phyloP scores from a whole-genome alignment of 2,888 invertebrate genomes.

The Gisinianus flammeolus region DNA sequence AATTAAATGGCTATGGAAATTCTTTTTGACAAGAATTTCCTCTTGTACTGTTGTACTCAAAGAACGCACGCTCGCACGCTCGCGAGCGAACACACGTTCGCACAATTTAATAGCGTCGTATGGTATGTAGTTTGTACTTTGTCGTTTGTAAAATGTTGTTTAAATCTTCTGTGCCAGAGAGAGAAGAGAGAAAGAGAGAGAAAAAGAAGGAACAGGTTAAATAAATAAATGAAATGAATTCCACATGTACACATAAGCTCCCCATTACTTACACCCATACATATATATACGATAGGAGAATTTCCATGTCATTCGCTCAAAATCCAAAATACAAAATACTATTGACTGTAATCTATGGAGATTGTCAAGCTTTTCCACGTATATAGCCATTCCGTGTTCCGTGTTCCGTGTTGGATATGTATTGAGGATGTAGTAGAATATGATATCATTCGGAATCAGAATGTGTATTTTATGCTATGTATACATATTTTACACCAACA shows the following conservation, averaged over 20 bases:
- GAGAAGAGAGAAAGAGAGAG: not conserved
- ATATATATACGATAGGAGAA: no score
- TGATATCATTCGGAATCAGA: no score
- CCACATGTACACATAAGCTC: no score
- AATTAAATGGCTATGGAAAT: conserved; percentile 11
- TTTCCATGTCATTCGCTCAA: no score
- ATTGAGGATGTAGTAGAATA: no score
- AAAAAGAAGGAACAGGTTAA: not conserved
- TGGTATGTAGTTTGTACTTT: not conserved
- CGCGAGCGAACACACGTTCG: not conserved
- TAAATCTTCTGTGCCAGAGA: not conserved
- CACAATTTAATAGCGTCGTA: not conserved
- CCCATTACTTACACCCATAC: not conserved
- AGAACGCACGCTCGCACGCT: not conserved
- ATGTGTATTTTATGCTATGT: no score
- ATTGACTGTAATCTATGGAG: no score
- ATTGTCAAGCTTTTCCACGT: no score
- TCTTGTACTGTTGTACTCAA: not conserved
- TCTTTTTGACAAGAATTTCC: conserved; percentile 18
- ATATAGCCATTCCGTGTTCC: no score
- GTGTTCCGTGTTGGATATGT: no score
- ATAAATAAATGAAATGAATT: conserved; percentile 1
- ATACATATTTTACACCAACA: no score
- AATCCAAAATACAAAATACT: no score
- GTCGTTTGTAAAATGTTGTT: not conserved